Conservation (phyloP, 1,140 invertebrate species). For the Calephelis nemesis region DNA sequence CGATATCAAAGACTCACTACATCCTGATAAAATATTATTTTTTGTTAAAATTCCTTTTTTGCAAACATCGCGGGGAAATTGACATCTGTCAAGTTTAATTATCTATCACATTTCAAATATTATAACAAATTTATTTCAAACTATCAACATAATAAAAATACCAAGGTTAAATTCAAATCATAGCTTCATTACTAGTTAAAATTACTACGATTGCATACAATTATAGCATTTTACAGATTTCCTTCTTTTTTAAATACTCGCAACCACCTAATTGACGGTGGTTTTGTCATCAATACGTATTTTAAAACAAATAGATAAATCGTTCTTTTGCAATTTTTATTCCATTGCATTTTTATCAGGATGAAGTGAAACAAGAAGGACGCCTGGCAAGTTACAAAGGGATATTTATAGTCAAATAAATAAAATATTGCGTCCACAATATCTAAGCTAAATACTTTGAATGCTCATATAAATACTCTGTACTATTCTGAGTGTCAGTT, state of each 20-base stretch:
- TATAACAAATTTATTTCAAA: no score
- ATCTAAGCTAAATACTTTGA: conserved; percentile 19
- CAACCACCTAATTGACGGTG: no score
- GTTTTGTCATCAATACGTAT: neutral
- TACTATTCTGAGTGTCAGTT: conserved; percentile 11
- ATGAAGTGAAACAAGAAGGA: conserved; percentile 1
- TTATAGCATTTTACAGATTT: no score
- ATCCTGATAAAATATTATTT: neutral
- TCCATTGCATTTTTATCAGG: conserved; percentile 1
- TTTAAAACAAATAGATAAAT: neutral
- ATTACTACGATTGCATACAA: no score
- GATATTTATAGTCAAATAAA: conserved; percentile 17
- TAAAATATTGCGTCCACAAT: conserved; percentile 21
- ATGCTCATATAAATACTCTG: conserved; percentile 12
- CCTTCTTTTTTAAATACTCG: no score
- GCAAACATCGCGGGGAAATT: neutral
- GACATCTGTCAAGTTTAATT: neutral
- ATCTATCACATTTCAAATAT: no score
- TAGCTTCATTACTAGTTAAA: no score
- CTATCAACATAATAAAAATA: no score
- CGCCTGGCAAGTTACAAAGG: conserved; percentile 18
- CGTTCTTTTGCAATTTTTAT: neutral
- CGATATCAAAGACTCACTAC: conserved; percentile 8
- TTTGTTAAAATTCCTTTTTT: neutral
- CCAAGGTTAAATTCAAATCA: no score